Percentiles rank a stretch among this genome's conserved stretches.
Evolutionary conservation across 92 coral and sea anemone species (phyloP).

Genomic region (Parazoanthus swiftii): DNA sequence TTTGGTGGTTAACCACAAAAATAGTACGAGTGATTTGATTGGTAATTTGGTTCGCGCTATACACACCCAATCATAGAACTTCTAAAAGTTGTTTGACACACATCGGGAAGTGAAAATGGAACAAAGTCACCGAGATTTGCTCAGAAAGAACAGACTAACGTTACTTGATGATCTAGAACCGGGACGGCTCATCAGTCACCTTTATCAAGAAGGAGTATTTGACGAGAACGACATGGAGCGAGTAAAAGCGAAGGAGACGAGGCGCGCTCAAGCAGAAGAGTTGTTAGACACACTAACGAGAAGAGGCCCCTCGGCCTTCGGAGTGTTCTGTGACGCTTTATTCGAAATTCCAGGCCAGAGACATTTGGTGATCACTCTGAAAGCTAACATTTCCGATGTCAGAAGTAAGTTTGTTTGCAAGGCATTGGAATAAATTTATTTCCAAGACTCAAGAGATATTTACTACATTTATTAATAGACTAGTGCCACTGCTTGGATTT

Average conservation of each 20-base stretch:
- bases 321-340: slow-evolving; percentile 72
- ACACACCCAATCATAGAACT: too few relatives aligned
- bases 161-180: slow-evolving; percentile 74
- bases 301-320: slow-evolving; percentile 77
- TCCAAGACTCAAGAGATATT: too few relatives aligned
- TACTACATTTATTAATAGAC: too few relatives aligned
- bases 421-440: neutral
- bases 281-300: slow-evolving; percentile 69
- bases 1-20: too few relatives aligned
- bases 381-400: slow-evolving; percentile 41
- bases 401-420: slow-evolving; percentile 27
- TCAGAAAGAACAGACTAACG: slow-evolving; percentile 65
- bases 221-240: slow-evolving; percentile 67
- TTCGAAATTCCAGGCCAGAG: slow-evolving; percentile 60
- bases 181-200: slow-evolving; percentile 46
- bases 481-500: too few relatives aligned
- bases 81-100: too few relatives aligned
- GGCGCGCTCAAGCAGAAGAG: slow-evolving; percentile 63
- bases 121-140: slow-evolving; percentile 49
- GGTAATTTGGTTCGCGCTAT: too few relatives aligned
- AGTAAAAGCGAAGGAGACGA: slow-evolving; percentile 51
- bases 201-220: slow-evolving; percentile 71
- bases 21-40: too few relatives aligned
- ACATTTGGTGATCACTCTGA: slow-evolving; percentile 64
- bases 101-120: slow-evolving; percentile 10